These are phyloP conservation scores for Cyanistes caeruleus DNA, from an alignment of 2,113 vertebrate species.

Conservation along the genomic window DNA sequence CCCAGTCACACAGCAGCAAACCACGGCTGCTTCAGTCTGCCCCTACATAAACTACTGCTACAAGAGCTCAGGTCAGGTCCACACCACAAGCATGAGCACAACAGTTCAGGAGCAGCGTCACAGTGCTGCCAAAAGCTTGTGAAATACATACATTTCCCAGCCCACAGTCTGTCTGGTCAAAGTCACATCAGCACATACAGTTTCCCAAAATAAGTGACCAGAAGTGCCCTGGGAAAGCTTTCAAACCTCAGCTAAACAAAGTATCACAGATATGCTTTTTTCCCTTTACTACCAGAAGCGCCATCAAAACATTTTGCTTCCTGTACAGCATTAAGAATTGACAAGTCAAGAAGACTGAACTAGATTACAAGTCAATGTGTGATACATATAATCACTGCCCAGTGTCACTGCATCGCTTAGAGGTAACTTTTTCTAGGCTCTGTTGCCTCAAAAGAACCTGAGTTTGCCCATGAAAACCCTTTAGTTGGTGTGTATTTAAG, in stretches of 20 bases:
- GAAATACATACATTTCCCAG: fast-evolving
- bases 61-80: not conserved
- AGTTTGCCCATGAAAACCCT: not conserved
- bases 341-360: not conserved
- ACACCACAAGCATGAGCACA: not conserved
- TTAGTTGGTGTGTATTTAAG: not conserved
- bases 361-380: not conserved
- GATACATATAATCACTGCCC: not conserved
- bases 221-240: not conserved
- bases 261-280: not conserved
- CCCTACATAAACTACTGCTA: not conserved
- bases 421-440: not conserved
- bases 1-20: not conserved
- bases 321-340: not conserved
- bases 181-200: not conserved
- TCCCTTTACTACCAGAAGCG: not conserved
- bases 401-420: fast-evolving
- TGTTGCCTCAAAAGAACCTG: not conserved
- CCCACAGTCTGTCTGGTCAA: not conserved
- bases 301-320: not conserved
- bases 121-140: not conserved
- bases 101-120: not conserved
- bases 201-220: not conserved
- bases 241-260: not conserved
- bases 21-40: not conserved